A percentile compares a stretch with the other conserved stretches of the same genome.
phyloP scores from a whole-genome alignment of 2,888 invertebrate species.

The Tyria jacobaeae region DNA sequence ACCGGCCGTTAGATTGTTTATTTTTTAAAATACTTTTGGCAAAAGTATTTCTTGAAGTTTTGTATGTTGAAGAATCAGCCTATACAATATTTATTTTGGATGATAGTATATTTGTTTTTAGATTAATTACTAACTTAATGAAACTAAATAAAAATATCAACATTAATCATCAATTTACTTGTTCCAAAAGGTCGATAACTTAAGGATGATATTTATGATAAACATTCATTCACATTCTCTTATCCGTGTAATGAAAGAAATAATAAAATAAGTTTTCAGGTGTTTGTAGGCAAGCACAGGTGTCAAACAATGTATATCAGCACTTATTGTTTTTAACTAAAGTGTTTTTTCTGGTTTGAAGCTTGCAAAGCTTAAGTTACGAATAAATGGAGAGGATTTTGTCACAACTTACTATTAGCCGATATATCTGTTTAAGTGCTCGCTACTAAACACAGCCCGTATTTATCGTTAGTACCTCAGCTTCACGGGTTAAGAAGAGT shows the following conservation, averaged over 20 bases:
- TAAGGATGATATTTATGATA: slow-evolving; percentile 4
- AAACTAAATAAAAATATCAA: no score
- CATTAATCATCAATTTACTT: neutral
- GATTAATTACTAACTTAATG: no score
- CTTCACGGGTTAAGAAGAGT: neutral
- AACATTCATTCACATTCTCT: slow-evolving; percentile 10
- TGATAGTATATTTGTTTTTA: neutral
- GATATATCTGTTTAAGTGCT: no score
- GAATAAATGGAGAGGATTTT: slow-evolving; percentile 34
- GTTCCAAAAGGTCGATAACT: neutral
- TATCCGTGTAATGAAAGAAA: slow-evolving; percentile 23
- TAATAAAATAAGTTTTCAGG: slow-evolving; percentile 36
- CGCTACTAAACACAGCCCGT: no score
- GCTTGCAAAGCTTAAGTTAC: slow-evolving; percentile 45
- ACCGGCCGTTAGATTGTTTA: no score
- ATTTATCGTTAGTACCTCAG: no score
- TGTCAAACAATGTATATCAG: slow-evolving; percentile 51
- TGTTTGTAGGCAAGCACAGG: slow-evolving; percentile 43
- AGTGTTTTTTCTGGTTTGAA: slow-evolving; percentile 55
- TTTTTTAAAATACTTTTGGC: no score
- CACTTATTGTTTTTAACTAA: slow-evolving; percentile 53
- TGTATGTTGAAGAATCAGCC: no score
- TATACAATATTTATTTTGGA: no score
- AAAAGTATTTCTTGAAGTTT: no score
- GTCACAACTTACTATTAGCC: no score